Evolutionary conservation across 2,113 vertebrate species (phyloP).

Genomic region (Cygnus buccinator): DNA sequence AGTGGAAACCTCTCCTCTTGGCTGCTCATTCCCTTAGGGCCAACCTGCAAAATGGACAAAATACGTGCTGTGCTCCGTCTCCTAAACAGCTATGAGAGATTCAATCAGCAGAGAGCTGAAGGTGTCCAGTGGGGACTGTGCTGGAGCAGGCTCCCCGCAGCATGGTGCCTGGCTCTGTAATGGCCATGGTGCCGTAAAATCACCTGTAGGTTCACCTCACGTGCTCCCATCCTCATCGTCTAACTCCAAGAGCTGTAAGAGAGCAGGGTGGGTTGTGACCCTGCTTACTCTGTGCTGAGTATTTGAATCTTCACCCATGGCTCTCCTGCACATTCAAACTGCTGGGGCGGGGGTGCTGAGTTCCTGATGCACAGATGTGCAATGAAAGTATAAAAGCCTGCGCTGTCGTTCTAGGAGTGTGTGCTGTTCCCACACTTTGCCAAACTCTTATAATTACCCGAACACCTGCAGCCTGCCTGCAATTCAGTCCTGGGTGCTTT

Average conservation of each 20-base stretch:
- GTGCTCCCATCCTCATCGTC: not conserved
- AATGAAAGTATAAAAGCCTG: not conserved
- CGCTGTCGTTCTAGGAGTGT: not conserved
- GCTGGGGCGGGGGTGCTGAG: not conserved
- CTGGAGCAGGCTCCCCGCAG: not conserved
- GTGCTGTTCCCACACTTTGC: not conserved
- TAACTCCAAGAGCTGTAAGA: not conserved
- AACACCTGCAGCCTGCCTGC: slow-evolving; percentile 46
- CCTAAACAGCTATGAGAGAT: not conserved
- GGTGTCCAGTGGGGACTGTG: not conserved
- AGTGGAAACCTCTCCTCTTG: not conserved
- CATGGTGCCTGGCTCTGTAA: not conserved
- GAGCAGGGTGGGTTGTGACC: not conserved
- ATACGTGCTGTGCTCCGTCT: not conserved
- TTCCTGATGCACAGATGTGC: not conserved
- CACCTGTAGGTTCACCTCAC: not conserved
- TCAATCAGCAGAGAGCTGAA: not conserved
- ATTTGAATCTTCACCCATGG: not conserved
- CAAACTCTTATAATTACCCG: not conserved
- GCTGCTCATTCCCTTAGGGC: not conserved
- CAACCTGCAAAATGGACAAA: not conserved
- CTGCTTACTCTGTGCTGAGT: not conserved
- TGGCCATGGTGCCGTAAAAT: not conserved
- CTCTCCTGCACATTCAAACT: not conserved
- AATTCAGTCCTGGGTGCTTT: not conserved